Percentiles rank a stretch among this genome's conserved stretches.
Conservation (phyloP, 2,797 vertebrate species). For the Poecilia velifera region DNA sequence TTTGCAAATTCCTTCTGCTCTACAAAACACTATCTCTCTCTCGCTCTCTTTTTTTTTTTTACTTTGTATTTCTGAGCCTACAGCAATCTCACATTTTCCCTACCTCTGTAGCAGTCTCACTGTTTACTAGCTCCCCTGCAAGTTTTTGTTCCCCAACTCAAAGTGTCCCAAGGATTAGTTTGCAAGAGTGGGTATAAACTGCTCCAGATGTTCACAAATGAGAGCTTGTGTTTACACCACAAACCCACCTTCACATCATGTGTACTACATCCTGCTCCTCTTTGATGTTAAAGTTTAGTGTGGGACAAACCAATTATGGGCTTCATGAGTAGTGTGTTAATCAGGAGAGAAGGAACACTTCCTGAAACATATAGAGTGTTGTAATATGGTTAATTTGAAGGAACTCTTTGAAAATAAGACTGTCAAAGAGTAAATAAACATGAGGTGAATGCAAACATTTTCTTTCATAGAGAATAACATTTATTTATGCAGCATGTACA, state of each 20-base stretch:
- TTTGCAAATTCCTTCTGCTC: constrained; percentile 36
- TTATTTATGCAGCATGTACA: neutral
- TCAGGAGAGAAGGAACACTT: constrained; percentile 45
- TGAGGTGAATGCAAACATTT: constrained; percentile 13
- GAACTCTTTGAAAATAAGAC: constrained; percentile 52
- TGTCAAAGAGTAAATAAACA: constrained; percentile 63
- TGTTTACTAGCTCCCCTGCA: constrained; percentile 60
- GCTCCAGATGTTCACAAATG: constrained; percentile 82
- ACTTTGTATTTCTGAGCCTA: constrained; percentile 14
- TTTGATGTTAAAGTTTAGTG: constrained; percentile 73
- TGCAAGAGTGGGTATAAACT: constrained; percentile 69
- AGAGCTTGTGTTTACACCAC: constrained; percentile 69
- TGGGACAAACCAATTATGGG: constrained; percentile 36
- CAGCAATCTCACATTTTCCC: constrained; percentile 24
- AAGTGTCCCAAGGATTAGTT: constrained; percentile 72
- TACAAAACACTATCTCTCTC: neutral
- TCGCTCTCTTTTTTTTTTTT: neutral
- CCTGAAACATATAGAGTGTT: constrained; percentile 46
- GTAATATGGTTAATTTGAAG: constrained; percentile 50
- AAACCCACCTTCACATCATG: constrained; percentile 71
- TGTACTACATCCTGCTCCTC: constrained; percentile 51
- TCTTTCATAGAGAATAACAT: constrained; percentile 10
- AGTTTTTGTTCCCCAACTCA: constrained; percentile 72
- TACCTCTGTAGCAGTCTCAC: constrained; percentile 3
- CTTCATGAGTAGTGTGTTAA: constrained; percentile 54